Base-by-base conservation (phyloP, 2,888 invertebrate species). In the Dermolepida albohirtum region DNA sequence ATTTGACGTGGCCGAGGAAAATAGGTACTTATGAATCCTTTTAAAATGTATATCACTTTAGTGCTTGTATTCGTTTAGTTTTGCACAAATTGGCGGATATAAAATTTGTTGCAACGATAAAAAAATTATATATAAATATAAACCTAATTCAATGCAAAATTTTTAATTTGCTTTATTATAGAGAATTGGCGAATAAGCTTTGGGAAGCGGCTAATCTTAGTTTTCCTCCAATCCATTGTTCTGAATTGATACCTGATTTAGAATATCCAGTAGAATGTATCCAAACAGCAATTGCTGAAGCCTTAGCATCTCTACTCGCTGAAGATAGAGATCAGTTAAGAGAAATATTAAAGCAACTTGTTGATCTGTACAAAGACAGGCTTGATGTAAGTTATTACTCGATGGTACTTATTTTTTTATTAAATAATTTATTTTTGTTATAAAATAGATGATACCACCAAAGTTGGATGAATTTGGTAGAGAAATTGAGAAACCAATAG, bases 381-480 rank as follows among this genome's bases (percentile, higher is more conserved):
- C 83, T 95, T 67, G 88, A 89, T 74, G 92, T 91, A 72, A 79
- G 84, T 22, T n/a, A 12, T 34, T 34, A 10, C 6, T 34, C 6
- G 34, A 34, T 10, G 10, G 6, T 5, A 34, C 34, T 34, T 34
- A 5, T 6, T 1, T 34, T 34, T 2, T 34, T 34, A 6, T 1
- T 5, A 1, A 34, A 34, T 34, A 34, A 34, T 34, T 34, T 50
- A 10, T 34, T 54, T 14, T 49, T 49, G 29, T 69, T 67, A 72
- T 77, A 6, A 34, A 75, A 6, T 80, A 90, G 87, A 87, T 94
- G 87, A 92, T 94, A 77, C 94, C 95, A 11, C 92, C 95, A 0
- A 89, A 90, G 80, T 84, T 95, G 73, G 98, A 99, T 84, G 91
- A 93, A 80, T 96, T 98, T 84, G 97, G 97, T 11, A 90, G 98